These are phyloP conservation scores for Tiliacea aurago DNA, from an alignment of 2,888 invertebrate species.

Conservation along the genomic window DNA sequence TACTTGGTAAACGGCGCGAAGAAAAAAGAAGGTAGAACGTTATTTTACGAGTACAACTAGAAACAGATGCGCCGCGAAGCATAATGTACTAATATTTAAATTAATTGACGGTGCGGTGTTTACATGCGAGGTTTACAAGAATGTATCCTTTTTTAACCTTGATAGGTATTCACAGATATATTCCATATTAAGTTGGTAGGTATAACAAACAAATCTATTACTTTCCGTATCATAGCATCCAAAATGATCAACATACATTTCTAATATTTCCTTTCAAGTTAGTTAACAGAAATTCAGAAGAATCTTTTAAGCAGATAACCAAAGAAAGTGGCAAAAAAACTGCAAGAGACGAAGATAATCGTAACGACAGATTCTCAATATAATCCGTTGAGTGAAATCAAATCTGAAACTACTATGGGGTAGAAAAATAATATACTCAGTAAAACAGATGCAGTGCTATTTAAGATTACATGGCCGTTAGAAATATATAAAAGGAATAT, in stretches of 20 bases:
- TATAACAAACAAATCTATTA: not conserved
- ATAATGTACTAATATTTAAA: constrained; percentile 37
- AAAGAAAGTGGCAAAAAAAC: not conserved
- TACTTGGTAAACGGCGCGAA: constrained; percentile 62
- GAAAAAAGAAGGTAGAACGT: constrained; percentile 61
- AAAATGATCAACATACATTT: not conserved
- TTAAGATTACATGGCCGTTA: not conserved
- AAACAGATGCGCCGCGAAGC: constrained; percentile 58
- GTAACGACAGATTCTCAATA: not conserved
- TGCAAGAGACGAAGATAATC: not conserved
- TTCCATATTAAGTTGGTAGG: not conserved
- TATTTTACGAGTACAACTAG: constrained; percentile 51
- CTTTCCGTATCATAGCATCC: not conserved
- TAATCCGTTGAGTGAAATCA: no score
- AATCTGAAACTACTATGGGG: no score
- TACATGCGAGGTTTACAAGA: constrained; percentile 25
- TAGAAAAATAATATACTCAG: no score
- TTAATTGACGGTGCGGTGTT: constrained; percentile 14
- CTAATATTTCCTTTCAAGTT: not conserved
- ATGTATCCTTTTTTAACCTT: not conserved
- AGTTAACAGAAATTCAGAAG: not conserved
- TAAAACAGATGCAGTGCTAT: no score
- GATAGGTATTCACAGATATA: not conserved
- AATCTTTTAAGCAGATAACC: not conserved
- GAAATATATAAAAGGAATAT: not conserved